Percentiles rank a stretch among this genome's conserved stretches.
These are phyloP conservation scores for Clistopyga incitator DNA, from an alignment of 2,888 invertebrate species.

Conservation along the genomic window DNA sequence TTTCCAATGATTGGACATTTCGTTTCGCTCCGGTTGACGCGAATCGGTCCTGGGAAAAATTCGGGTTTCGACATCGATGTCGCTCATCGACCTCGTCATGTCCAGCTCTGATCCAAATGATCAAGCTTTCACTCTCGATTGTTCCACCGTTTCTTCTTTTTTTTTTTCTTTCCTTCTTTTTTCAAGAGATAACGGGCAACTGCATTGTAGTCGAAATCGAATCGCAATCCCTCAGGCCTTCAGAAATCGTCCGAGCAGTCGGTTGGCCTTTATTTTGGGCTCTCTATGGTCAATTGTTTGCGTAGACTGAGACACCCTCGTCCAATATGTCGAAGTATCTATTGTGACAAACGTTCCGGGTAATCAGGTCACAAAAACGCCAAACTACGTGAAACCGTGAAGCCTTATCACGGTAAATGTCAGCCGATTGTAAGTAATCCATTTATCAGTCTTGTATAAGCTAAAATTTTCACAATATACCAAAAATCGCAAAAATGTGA, in stretches of 20 bases:
- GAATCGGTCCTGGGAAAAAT: slow-evolving; percentile 11
- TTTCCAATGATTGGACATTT: slow-evolving; percentile 62
- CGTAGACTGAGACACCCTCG: not conserved
- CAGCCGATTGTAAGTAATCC: not conserved
- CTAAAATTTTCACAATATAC: not conserved
- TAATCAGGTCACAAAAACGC: not conserved
- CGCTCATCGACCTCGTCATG: slow-evolving; percentile 48
- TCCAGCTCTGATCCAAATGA: slow-evolving; percentile 56
- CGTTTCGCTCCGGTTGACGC: slow-evolving; percentile 23
- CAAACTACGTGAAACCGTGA: not conserved
- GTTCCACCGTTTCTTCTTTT: slow-evolving; percentile 16
- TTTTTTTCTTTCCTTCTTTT: slow-evolving; percentile 8
- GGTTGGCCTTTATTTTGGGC: slow-evolving; percentile 29
- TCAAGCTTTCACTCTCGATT: slow-evolving; percentile 44
- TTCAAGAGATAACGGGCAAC: slow-evolving; percentile 39
- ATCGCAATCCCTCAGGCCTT: slow-evolving; percentile 16
- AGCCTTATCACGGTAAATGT: not conserved
- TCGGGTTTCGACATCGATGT: slow-evolving; percentile 40
- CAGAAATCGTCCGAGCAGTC: slow-evolving; percentile 5
- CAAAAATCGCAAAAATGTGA: not conserved
- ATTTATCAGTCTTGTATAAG: not conserved
- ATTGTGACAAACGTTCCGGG: not conserved
- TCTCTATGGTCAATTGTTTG: slow-evolving; percentile 15
- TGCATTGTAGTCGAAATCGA: slow-evolving; percentile 42
- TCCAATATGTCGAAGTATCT: slow-evolving; percentile 3